These are phyloP conservation scores for Hydractinia symbiolongicarpus DNA, from an alignment of 30 jellyfish, hydroid and myxozoan species.

Conservation along the genomic window DNA sequence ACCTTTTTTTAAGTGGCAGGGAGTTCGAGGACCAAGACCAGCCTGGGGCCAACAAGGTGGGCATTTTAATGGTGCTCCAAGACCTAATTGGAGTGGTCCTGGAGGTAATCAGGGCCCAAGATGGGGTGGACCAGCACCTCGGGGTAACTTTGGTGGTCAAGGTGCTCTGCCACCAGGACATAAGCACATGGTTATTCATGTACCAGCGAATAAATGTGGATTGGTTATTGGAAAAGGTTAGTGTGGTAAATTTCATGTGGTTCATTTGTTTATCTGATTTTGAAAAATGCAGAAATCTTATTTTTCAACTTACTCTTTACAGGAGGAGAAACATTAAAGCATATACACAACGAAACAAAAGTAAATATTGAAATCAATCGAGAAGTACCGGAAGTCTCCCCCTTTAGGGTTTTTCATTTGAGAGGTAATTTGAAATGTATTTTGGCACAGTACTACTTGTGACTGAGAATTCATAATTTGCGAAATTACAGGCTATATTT, in stretches of 20 bases:
- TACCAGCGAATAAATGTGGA: slow-evolving; percentile 96
- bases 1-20: slow-evolving; percentile 10
- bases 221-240: slow-evolving; percentile 96
- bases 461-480: no score
- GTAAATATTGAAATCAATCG: slow-evolving; percentile 87
- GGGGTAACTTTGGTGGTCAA: slow-evolving; percentile 31
- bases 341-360: slow-evolving; percentile 69
- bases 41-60: slow-evolving; percentile 27
- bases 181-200: slow-evolving; percentile 39
- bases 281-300: not conserved
- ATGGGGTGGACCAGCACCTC: slow-evolving; percentile 17
- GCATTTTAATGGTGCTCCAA: slow-evolving; percentile 25
- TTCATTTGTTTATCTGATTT: no score
- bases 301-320: not conserved
- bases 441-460: no score
- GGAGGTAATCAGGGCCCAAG: slow-evolving; percentile 37
- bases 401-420: slow-evolving; percentile 54
- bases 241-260: not conserved
- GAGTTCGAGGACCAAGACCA: slow-evolving; percentile 13
- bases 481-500: no score
- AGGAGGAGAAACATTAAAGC: slow-evolving; percentile 96
- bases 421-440: slow-evolving; percentile 49
- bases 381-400: slow-evolving; percentile 74
- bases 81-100: slow-evolving; percentile 3
- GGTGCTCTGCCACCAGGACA: slow-evolving; percentile 38